Base-by-base conservation (phyloP, 2,888 invertebrate species). In the Odontocerum albicorne region DNA sequence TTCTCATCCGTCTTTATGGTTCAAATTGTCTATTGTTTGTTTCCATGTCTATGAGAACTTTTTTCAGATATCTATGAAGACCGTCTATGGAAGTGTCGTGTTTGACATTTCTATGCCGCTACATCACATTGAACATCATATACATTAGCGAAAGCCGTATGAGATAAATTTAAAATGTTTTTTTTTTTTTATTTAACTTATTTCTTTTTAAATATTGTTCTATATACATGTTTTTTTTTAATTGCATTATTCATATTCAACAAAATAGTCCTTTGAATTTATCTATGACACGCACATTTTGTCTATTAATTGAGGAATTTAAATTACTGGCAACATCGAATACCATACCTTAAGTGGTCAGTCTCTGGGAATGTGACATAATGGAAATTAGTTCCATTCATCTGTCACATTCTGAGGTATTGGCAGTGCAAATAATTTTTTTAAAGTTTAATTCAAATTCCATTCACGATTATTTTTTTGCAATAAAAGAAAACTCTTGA, bases 151-250 rank as follows among this genome's bases (percentile, higher is more conserved):
- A 27, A 39, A 39, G 17, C 35, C 46, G 46, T 46, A 49, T 49
- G 49, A 49, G 20, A 22, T 13, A 49, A 49, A 38, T 39, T 49
- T 49, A 35, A 49, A 31, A 62, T 67, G 66, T 65, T 62, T 59
- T 46, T 57, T 61, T 55, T 43, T 51, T 36, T 58, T 62, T 56
- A 51, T 45, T 54, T 53, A 10, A 53, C 21, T 42, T 44, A 10
- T 44, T 20, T 19, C 10, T 40, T 42, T 32, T 40, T 32, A 4
- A 8, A 12, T 7, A 8, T 45, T 32, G 10, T 12, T 12, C 10
- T 12, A 13, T 4, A 6, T 3, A 22, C 22, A 42, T 22, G 6
- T 40, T 13, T 8, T 21, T 21, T 22, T 6, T 21, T 7, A 27
- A 27, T 7, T 27, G 6, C 4, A 27, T 7, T 27, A 27, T 27